These are phyloP conservation scores for Astreopora myriophthalma DNA, from an alignment of 64 coral and sea anemone species.

Conservation along the genomic window DNA sequence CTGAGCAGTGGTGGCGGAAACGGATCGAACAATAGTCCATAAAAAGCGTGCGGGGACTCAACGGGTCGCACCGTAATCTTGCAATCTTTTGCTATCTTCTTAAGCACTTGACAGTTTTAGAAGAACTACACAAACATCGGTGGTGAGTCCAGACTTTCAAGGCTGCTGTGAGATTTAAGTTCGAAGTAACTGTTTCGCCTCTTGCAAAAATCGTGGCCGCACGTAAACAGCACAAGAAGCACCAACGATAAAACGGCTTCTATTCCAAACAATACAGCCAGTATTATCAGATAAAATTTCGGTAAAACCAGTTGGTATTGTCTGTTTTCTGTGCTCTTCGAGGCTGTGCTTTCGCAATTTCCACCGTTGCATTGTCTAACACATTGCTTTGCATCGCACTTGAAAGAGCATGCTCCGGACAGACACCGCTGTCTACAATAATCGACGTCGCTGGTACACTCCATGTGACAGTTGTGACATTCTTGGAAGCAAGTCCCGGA, in stretches of 20 bases:
- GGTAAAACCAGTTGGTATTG: slow-evolving; percentile 7
- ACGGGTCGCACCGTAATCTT: no score
- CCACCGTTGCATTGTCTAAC: slow-evolving; percentile 26
- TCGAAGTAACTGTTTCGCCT: not conserved
- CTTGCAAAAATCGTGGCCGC: not conserved
- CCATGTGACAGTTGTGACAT: slow-evolving; percentile 85
- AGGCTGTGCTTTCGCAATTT: not conserved
- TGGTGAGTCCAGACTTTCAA: not conserved
- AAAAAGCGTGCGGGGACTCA: no score
- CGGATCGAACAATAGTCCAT: no score
- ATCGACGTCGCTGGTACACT: slow-evolving; percentile 59
- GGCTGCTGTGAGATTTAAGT: not conserved
- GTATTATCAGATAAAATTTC: slow-evolving; percentile 41
- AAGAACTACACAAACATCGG: not conserved
- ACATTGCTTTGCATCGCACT: slow-evolving; percentile 65
- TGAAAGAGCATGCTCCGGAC: slow-evolving; percentile 70
- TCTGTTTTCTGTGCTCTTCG: not conserved
- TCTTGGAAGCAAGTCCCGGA: slow-evolving; percentile 70
- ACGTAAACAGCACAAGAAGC: not conserved
- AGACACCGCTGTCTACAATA: slow-evolving; percentile 84
- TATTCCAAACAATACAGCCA: slow-evolving; percentile 73
- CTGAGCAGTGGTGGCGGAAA: no score
- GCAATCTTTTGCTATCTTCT: no score
- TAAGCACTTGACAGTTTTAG: not conserved
- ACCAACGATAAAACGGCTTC: not conserved